Evolutionary conservation across 2,797 vertebrate species (phyloP), one percentile per base, ranked within the genome.

Genomic region (Muscicapa comitata): DNA sequence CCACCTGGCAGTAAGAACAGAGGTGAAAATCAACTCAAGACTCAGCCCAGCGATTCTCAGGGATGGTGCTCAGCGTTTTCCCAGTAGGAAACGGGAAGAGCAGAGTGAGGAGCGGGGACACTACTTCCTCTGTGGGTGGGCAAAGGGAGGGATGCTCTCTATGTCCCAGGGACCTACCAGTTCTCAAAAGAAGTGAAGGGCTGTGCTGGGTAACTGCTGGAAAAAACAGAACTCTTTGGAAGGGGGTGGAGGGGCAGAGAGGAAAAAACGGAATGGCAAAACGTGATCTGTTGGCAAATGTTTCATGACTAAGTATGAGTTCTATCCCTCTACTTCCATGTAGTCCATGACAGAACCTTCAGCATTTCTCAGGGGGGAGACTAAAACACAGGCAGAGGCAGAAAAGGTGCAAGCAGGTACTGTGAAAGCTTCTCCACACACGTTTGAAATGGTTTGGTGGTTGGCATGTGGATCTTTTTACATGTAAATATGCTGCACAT

Each of bases 231-330:
- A 72, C 82, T 94, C 74, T 78, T 58, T 93, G 82, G 71, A 72
- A 67, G 76, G 59, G 70, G 16, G 85, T 37, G 57, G 28, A 53
- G 73, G 94, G 91, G 81, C 89, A 93, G 63, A 92, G 88, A 80
- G 96, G 92, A 63, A 74, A 94, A 95, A 97, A 97, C 94, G 95
- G 90, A 95, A 97, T 97, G 96, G 96, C 88, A 97, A 96, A 96
- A 96, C 5, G 94, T 95, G 94, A 96, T 95, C 93, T 91, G 77
- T 92, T 94, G 85, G 95, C 83, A 96, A 95, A 97, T 97, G 97
- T 86, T 94, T 95, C 92, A 97, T 97, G 96, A 57, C 94, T 96
- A 90, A 96, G 68, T 96, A 97, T 97, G 97, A 96, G 90, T 94
- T 95, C 92, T 95, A 71, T 80, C 93, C 85, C 92, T 96, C 91